phyloP scores from a whole-genome alignment of 2,113 vertebrate species.

The Tachysurus fulvidraco region DNA sequence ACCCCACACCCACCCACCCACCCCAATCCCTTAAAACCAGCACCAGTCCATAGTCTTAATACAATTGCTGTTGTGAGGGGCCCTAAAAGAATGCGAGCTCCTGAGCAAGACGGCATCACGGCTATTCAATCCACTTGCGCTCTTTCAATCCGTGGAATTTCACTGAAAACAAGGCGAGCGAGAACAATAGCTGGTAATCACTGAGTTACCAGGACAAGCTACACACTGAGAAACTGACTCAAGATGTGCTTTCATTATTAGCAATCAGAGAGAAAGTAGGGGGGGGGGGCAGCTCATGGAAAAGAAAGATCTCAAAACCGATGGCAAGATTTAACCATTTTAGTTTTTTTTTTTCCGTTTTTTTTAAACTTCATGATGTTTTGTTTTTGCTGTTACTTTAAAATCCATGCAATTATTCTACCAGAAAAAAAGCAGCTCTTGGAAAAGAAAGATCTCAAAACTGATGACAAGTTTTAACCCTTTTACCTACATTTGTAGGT shows the following conservation, averaged over 20 bases:
- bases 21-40: background rate
- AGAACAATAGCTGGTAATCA: slow-evolving; percentile 36
- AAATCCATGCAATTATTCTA: background rate
- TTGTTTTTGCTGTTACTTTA: background rate
- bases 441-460: too few species aligned
- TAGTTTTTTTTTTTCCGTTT: background rate
- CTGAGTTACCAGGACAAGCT: slow-evolving; percentile 21
- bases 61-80: slow-evolving; percentile 19
- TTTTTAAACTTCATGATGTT: background rate
- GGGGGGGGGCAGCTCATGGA: background rate
- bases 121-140: slow-evolving; percentile 38
- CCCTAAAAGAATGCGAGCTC: slow-evolving; percentile 38
- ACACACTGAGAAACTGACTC: background rate
- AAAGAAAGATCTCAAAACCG: background rate
- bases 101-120: slow-evolving; percentile 21
- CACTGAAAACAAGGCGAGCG: slow-evolving; percentile 9
- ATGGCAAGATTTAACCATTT: background rate
- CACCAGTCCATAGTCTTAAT: slow-evolving; percentile 26
- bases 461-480: background rate
- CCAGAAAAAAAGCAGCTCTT: too few species aligned
- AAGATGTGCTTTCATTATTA: background rate
- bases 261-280: background rate
- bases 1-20: background rate
- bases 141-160: slow-evolving; percentile 43
- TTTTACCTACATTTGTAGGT: background rate